A percentile compares a stretch with the other conserved stretches of the same genome.
These are phyloP conservation scores for Bombus impatiens DNA, from an alignment of 1,140 invertebrate genomes.

Conservation along the genomic window DNA sequence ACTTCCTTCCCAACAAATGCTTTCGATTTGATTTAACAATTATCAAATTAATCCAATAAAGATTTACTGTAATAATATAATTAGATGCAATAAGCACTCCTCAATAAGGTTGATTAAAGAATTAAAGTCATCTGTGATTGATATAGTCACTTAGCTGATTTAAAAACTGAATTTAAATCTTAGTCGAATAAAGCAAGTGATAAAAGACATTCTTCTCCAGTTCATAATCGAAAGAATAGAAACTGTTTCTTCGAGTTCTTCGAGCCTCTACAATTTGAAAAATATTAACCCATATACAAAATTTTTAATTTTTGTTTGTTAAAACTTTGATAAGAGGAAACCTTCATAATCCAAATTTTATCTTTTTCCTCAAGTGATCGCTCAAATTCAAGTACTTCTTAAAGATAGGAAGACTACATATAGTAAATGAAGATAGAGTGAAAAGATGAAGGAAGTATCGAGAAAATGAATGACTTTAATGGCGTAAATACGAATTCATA, in stretches of 20 bases:
- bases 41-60: background rate
- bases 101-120: background rate
- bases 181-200: background rate
- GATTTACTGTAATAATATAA: background rate
- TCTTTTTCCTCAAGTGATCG: background rate
- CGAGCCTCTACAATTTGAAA: background rate
- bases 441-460: background rate
- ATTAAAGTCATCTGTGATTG: background rate
- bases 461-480: background rate
- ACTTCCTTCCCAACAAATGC: background rate
- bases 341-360: background rate
- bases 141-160: background rate
- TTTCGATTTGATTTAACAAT: background rate
- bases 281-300: background rate
- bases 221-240: background rate
- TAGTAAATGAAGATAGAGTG: background rate
- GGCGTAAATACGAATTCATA: background rate
- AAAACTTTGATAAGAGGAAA: background rate
- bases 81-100: too few relatives aligned
- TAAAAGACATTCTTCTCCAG: background rate
- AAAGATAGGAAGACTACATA: background rate
- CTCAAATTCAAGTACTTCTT: too few relatives aligned
- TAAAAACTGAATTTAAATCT: background rate
- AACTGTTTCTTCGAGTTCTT: too few relatives aligned
- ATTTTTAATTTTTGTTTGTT: background rate